Percentiles rank a stretch among this genome's conserved stretches.
phyloP scores from a whole-genome alignment of 2,113 vertebrate genomes.

The Pachyramphus minor region DNA sequence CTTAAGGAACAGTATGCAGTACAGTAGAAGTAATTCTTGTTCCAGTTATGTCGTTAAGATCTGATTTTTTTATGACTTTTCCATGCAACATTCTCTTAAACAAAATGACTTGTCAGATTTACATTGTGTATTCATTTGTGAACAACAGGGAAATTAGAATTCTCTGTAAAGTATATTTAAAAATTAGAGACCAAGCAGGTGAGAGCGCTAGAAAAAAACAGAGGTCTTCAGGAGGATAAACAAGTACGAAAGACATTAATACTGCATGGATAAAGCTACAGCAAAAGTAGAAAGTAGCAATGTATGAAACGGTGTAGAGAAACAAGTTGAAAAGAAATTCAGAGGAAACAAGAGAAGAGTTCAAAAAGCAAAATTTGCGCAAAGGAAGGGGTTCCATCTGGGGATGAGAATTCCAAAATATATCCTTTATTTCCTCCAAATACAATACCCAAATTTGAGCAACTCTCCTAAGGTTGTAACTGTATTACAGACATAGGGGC shows the following conservation, averaged over 20 bases:
- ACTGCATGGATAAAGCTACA: neutral
- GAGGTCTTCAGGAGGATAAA: neutral
- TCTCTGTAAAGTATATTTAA: neutral
- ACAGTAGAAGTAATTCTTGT: neutral
- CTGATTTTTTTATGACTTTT: neutral
- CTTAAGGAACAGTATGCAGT: neutral
- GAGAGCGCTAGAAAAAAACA: neutral
- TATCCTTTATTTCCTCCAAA: neutral
- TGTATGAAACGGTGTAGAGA: neutral
- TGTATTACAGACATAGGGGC: neutral
- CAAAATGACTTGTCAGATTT: neutral
- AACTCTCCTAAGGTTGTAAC: neutral
- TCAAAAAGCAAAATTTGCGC: neutral
- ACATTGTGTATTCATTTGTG: neutral
- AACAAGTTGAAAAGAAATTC: neutral
- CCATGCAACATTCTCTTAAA: neutral
- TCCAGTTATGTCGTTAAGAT: neutral
- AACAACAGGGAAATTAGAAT: neutral
- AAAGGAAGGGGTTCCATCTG: rapidly evolving
- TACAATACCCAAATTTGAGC: neutral
- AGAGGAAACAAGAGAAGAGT: neutral
- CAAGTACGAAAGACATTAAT: neutral
- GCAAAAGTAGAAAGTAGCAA: neutral
- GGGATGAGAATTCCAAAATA: neutral
- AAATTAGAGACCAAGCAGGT: neutral